Percentiles rank a stretch among this genome's conserved stretches.
Conservation (phyloP, 1,140 invertebrate genomes). For the Drosophila chauvacae region DNA sequence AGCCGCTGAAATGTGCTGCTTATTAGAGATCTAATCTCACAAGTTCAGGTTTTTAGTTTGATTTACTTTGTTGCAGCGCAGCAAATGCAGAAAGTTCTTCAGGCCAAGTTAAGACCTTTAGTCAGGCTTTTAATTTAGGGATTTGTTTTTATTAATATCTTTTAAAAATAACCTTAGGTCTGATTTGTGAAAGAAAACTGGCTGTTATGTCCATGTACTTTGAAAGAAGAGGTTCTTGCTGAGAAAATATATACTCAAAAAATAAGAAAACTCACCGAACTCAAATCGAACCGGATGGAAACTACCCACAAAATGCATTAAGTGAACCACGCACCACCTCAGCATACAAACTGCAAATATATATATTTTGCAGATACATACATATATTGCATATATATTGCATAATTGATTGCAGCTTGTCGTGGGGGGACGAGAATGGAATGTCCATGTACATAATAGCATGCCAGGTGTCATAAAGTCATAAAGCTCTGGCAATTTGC, state of each 20-base stretch:
- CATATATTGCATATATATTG: slow-evolving; percentile 56
- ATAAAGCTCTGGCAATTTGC: slow-evolving; percentile 45
- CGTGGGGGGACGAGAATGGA: slow-evolving; percentile 51
- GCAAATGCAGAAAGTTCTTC: slow-evolving; percentile 9
- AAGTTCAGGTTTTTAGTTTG: slow-evolving; percentile 18
- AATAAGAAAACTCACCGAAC: not conserved
- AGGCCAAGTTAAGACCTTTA: slow-evolving; percentile 13
- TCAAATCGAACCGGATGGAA: slow-evolving; percentile 33
- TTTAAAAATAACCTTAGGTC: not conserved
- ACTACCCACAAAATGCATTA: slow-evolving; percentile 26
- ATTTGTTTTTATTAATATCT: not conserved
- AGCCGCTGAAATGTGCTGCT: slow-evolving; percentile 28
- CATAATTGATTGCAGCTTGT: slow-evolving; percentile 53
- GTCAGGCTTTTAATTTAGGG: slow-evolving; percentile 7
- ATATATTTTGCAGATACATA: slow-evolving; percentile 37
- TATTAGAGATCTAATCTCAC: slow-evolving; percentile 26
- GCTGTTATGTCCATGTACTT: too few species aligned
- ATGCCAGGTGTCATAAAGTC: slow-evolving; percentile 57
- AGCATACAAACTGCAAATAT: not conserved
- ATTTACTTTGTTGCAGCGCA: slow-evolving; percentile 39
- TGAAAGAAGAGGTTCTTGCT: not conserved
- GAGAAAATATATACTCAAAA: not conserved
- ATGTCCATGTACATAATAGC: slow-evolving; percentile 64
- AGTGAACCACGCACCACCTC: slow-evolving; percentile 7
- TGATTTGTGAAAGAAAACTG: not conserved